These are phyloP conservation scores for Coptodon bakossiorum DNA, from an alignment of 2,113 vertebrate genomes.

Conservation along the genomic window DNA sequence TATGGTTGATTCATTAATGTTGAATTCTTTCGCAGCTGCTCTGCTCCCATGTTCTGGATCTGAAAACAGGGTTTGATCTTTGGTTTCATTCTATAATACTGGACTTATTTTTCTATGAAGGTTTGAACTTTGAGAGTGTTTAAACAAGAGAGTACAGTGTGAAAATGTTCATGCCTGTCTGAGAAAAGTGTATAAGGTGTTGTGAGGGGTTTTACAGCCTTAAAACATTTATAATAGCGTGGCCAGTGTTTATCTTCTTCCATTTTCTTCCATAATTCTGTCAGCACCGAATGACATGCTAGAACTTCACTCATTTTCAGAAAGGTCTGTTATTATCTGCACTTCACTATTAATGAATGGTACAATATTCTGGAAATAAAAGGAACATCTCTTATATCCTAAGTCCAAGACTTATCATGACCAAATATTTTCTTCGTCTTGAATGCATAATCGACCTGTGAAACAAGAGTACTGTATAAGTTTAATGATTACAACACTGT, in stretches of 20 bases:
- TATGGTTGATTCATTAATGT: too few relatives aligned
- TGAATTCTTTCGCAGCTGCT: too few relatives aligned
- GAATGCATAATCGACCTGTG: neutral
- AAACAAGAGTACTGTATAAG: neutral
- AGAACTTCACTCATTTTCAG: neutral
- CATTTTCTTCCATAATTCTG: neutral
- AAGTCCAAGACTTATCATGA: neutral
- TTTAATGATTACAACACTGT: neutral
- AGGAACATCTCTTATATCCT: neutral
- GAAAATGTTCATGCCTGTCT: too few relatives aligned
- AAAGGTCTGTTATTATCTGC: neutral
- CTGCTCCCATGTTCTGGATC: too few relatives aligned
- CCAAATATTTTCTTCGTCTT: accelerated
- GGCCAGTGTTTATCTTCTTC: neutral
- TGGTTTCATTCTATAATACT: too few relatives aligned
- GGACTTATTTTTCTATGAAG: too few relatives aligned
- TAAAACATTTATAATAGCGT: neutral
- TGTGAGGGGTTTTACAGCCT: too few relatives aligned
- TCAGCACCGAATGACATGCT: neutral
- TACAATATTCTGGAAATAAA: neutral
- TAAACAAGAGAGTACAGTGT: too few relatives aligned
- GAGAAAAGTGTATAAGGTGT: too few relatives aligned
- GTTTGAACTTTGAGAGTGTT: too few relatives aligned
- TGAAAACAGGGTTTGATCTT: too few relatives aligned
- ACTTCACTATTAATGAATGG: neutral